These are phyloP conservation scores for Pachypanchax playfairii DNA, from an alignment of 2,113 vertebrate species.

Conservation along the genomic window DNA sequence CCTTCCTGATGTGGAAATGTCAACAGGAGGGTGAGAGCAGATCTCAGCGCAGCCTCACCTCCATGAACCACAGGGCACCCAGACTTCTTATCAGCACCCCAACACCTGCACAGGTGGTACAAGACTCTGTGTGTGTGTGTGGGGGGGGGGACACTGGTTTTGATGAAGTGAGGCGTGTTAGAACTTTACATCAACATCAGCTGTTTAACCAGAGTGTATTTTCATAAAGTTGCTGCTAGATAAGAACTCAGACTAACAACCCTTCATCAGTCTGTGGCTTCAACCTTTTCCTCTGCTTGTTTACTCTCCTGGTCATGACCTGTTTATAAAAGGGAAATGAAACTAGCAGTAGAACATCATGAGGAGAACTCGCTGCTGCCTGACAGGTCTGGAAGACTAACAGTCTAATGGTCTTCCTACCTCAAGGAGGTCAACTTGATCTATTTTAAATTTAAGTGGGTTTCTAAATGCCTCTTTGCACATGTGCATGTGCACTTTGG, in stretches of 20 bases:
- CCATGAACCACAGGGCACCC: conserved; percentile 61
- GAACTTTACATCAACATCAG: accelerated
- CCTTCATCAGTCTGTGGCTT: conserved; percentile 35
- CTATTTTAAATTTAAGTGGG: conserved; percentile 62
- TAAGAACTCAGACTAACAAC: conserved; percentile 54
- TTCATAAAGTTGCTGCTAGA: conserved; percentile 38
- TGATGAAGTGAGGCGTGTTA: too few relatives aligned
- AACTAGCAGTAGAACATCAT: too few relatives aligned
- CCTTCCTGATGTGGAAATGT: conserved; percentile 67
- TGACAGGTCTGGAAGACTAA: conserved; percentile 10
- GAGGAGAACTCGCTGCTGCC: conserved; percentile 13
- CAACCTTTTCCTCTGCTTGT: conserved; percentile 48
- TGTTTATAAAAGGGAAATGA: conserved; percentile 31
- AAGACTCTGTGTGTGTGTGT: conserved; percentile 50
- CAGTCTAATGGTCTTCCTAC: conserved; percentile 27
- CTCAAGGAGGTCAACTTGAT: conserved; percentile 51
- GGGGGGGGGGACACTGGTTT: conserved; percentile 3
- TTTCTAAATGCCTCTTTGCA: conserved; percentile 49
- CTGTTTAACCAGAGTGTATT: conserved; percentile 16
- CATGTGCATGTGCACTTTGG: conserved; percentile 25
- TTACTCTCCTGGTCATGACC: conserved; percentile 47
- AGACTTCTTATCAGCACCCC: conserved; percentile 71
- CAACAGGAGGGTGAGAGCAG: conserved; percentile 61
- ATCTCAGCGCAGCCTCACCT: conserved; percentile 63
- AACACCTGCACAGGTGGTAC: conserved; percentile 72